Percentiles rank a stretch among this genome's conserved stretches.
Conservation (phyloP, 2,113 vertebrate genomes). For the Triplophysa siluroides region DNA sequence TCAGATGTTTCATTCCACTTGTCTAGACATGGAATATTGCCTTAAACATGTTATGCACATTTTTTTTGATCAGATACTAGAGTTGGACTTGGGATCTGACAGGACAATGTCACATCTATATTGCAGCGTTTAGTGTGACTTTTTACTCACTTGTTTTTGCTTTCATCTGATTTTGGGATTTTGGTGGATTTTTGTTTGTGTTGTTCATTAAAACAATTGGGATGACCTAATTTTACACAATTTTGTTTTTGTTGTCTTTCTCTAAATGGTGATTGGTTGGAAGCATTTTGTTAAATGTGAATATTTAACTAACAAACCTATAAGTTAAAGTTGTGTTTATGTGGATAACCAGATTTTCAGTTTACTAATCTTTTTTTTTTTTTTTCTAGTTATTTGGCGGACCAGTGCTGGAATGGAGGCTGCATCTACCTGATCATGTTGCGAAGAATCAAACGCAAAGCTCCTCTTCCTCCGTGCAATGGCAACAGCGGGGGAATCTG, state of each 20-base stretch:
- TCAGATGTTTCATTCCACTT: slow-evolving; percentile 18
- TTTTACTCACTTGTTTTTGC: too few species aligned
- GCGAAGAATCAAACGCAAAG: slow-evolving; percentile 92
- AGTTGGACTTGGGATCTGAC: too few species aligned
- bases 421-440: slow-evolving; percentile 96
- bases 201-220: too few species aligned
- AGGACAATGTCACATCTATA: too few species aligned
- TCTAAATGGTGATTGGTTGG: too few species aligned
- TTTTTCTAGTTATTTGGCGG: slow-evolving; percentile 86
- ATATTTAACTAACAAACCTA: not conserved
- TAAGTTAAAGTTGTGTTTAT: not conserved
- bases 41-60: not conserved
- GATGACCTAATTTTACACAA: too few species aligned
- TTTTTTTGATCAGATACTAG: not conserved
- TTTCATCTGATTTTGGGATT: too few species aligned
- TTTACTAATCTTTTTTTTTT: not conserved
- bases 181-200: too few species aligned
- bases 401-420: slow-evolving; percentile 98
- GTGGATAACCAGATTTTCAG: not conserved
- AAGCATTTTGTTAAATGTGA: too few species aligned
- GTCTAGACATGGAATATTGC: slow-evolving; percentile 12
- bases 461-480: slow-evolving; percentile 83
- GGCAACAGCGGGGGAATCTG: slow-evolving; percentile 69
- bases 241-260: too few species aligned
- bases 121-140: too few species aligned